These are phyloP conservation scores for Scaptomyza hsui DNA, from an alignment of 1,140 invertebrate genomes.

Conservation along the genomic window DNA sequence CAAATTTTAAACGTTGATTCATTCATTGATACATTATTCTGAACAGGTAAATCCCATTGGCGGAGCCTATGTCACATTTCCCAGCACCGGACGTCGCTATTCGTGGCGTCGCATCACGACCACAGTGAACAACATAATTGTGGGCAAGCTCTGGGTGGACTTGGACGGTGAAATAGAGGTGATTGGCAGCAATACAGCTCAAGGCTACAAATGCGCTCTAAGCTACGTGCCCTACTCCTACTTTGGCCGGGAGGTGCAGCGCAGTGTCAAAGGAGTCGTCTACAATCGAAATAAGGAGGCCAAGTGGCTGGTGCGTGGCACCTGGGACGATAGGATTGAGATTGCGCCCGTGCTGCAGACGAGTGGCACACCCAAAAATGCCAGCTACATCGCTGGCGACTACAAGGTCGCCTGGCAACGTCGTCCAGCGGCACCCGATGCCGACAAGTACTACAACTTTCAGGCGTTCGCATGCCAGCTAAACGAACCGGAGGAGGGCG, in stretches of 20 bases:
- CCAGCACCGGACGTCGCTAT: slow-evolving; percentile 92
- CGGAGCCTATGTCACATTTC: slow-evolving; percentile 92
- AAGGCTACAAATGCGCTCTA: slow-evolving; percentile 96
- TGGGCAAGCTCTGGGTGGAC: slow-evolving; percentile 99
- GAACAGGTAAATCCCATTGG: slow-evolving; percentile 93
- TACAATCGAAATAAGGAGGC: slow-evolving; percentile 88
- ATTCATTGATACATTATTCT: neutral
- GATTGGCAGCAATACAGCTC: slow-evolving; percentile 90
- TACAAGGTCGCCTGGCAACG: slow-evolving; percentile 94
- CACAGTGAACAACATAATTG: slow-evolving; percentile 99
- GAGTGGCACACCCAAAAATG: slow-evolving; percentile 90
- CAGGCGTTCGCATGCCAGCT: slow-evolving; percentile 97
- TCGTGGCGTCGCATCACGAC: slow-evolving; percentile 99
- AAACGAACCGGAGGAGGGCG: slow-evolving; percentile 96
- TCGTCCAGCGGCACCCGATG: slow-evolving; percentile 89
- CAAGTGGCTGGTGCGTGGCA: slow-evolving; percentile 93
- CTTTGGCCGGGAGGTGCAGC: slow-evolving; percentile 96
- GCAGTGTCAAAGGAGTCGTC: slow-evolving; percentile 93
- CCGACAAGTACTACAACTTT: slow-evolving; percentile 94
- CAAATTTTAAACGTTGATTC: neutral
- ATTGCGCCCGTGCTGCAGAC: slow-evolving; percentile 94
- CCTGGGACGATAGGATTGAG: slow-evolving; percentile 98
- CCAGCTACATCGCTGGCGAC: slow-evolving; percentile 95
- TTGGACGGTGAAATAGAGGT: slow-evolving; percentile 99
- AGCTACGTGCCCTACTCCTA: slow-evolving; percentile 99